phyloP scores from a whole-genome alignment of 53 echinoderm and acorn worm species.

The Holothuria scabra region DNA sequence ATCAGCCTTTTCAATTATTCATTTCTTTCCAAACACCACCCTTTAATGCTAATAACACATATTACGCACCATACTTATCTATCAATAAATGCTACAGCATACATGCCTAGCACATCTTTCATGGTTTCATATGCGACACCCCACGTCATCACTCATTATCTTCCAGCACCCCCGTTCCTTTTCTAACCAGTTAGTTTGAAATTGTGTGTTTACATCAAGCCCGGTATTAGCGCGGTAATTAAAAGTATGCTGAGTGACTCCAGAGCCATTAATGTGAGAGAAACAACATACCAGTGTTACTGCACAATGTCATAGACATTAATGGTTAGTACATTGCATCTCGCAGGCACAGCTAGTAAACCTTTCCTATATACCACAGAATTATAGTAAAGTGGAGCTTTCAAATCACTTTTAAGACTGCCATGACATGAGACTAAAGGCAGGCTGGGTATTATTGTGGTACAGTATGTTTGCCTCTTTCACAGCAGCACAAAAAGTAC shows the following conservation, averaged over 20 bases:
- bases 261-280: slow-evolving; percentile 32
- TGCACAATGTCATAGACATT: slow-evolving; percentile 35
- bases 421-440: too few relatives aligned
- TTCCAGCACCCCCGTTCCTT: background rate
- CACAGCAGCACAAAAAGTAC: too few relatives aligned
- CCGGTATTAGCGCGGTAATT: slow-evolving; percentile 38
- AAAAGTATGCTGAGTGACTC: slow-evolving; percentile 44
- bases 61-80: too few relatives aligned
- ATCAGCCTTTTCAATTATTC: too few relatives aligned
- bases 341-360: background rate
- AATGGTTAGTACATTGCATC: slow-evolving; percentile 24
- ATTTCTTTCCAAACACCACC: too few relatives aligned
- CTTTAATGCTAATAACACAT: too few relatives aligned
- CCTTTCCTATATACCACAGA: too few relatives aligned
- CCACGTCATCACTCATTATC: slow-evolving; percentile 25
- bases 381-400: too few relatives aligned
- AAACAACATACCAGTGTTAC: slow-evolving; percentile 17
- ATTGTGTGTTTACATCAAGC: slow-evolving; percentile 35
- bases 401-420: too few relatives aligned
- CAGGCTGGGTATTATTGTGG: too few relatives aligned
- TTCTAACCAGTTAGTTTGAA: background rate
- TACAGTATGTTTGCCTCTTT: too few relatives aligned
- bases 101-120: slow-evolving; percentile 27
- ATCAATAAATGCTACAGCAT: slow-evolving; percentile 13
- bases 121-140: background rate